Base-by-base conservation (phyloP, 64 coral and sea anemone species). In the Dendrophyllia cribrosa region DNA sequence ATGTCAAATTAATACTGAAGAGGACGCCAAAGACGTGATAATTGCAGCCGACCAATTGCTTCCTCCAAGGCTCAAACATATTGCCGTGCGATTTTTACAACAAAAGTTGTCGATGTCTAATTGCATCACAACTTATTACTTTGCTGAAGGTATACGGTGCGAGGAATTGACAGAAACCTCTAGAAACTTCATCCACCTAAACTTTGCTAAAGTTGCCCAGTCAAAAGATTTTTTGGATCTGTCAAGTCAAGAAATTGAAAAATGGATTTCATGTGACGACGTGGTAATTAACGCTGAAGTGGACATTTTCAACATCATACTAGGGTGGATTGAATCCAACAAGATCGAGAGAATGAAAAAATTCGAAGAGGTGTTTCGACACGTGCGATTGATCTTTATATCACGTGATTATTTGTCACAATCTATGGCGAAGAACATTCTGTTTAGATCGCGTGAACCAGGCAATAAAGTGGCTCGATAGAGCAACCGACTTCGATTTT, bases 21-120 rank as follows among this genome's bases (percentile, higher is more conserved):
- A 69, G 3, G 58, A 43, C 6, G 86, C 86, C 9, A 69, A 75
- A 59, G 86, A 72, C 15, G 59, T 88, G 59, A 51, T 88, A 3
- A 58, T 88, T 34, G 86, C 70, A 20, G 71, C 59, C 2, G 86
- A 88, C 53, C 75, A 88, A 46, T 75, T 88, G 24, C 70, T 88
- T 50, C 61, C 75, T 17, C 51, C 86, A 1, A 55, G 73, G 3
- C 72, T 88, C 7, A 88, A 75, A 59, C 21, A 59, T 11, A 71
- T 71, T 75, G 67, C 71, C 59, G 53, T 45, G 2, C 25, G 75
- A 21, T 74, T 24, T 65, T 58, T 88, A 71, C 69, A 74, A 22
- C 19, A 16, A 44, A 75, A 58, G 51, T 7, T 88, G 3, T 59
- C 17, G 1, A 21, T 43, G 44, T 69, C 72, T 1, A 88, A 88